Evolutionary conservation across 1,140 invertebrate species (phyloP), one percentile per base, ranked within the genome.

Genomic region (Zophobas atratus): DNA sequence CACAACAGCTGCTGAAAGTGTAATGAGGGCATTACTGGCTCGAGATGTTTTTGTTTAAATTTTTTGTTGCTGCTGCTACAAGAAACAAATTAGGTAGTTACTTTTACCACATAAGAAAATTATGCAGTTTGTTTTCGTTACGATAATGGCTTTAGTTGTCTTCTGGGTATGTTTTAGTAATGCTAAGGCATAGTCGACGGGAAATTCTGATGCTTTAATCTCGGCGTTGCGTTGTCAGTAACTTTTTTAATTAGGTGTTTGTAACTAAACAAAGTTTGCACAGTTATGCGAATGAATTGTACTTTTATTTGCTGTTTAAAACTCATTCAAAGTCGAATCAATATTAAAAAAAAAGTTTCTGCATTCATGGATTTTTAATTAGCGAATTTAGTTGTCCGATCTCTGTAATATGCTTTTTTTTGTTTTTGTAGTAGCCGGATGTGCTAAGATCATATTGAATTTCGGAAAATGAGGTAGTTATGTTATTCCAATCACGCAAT

Each of bases 161-260:
- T 20, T 20, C n/a, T 5, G 2, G 49, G 49, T 20, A 20, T 20
- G 60, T 67, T 67, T 46, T 20, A 35, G 34, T 34, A 57, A 57
- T 57, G 55, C 55, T 20, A 20, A 20, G 20, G 38, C 60, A 43
- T 20, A 2, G 2, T 2, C 49, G 2, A 20, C 6, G 3, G 38
- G 38, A 67, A 67, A 41, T 43, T 43, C 39, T 20, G n/a, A 8
- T 8, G 60, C 32, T 67, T 67, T 67, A 67, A 67, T 41, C 60
- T 67, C 60, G 36, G 39, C 39, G 56, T 67, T 67, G 36, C n/a
- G 32, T n/a, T 39, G 36, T 41, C 6, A 3, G 39, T 33, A 67
- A 67, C 41, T 67, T 67, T 46, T 67, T 67, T 67, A 43, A 67
- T 67, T 67, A 63, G 57, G 32, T 63, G 57, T 63, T 63, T 63